Base-by-base conservation (phyloP, 2,797 vertebrate genomes). In the Odontamblyopus rebecca region DNA sequence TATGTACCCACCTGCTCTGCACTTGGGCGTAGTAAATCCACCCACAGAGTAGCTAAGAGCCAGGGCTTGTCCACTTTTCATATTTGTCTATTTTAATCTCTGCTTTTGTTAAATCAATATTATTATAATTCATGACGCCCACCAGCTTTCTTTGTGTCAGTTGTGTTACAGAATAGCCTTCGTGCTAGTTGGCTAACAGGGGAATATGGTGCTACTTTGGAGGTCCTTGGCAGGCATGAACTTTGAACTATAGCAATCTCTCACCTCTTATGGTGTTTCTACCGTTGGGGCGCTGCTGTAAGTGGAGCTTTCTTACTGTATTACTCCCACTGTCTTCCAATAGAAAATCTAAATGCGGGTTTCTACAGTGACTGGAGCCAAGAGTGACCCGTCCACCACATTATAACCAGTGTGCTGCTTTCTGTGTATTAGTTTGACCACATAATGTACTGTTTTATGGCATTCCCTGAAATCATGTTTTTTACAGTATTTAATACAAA, bases 181-280 rank as follows among this genome's bases (percentile, higher is more conserved):
- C 78, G 41, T 57, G 71, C 68, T 72, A 78, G 75, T 73, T 74
- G 79, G 82, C 78, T 75, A 60, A 57, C 72, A 62, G 72, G 75
- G 73, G 74, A 85, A 75, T 80, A 72, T 81, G 88, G 90, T 91
- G 90, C 90, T 91, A 87, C 80, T 75, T 77, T 23, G 74, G 54
- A 57, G 84, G 79, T 86, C 76, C 62, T 72, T 63, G 68, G 72
- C 56, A 71, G 64, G 51, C 78, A 65, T 86, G 78, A 89, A 74
- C 83, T 85, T 67, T 81, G 82, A 88, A 72, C 85, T 91, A 86
- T 73, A 65, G 29, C 71, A 65, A 68, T 72, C 74, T 65, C 71
- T 64, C 73, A 79, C 82, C 79, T 71, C 61, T 75, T 35, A 77
- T 82, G 72, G 71, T 72, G 70, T 85, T 80, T 80, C 67, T 53